Base-by-base conservation (phyloP, 2,797 vertebrate species). In the Intellagama lesueurii region DNA sequence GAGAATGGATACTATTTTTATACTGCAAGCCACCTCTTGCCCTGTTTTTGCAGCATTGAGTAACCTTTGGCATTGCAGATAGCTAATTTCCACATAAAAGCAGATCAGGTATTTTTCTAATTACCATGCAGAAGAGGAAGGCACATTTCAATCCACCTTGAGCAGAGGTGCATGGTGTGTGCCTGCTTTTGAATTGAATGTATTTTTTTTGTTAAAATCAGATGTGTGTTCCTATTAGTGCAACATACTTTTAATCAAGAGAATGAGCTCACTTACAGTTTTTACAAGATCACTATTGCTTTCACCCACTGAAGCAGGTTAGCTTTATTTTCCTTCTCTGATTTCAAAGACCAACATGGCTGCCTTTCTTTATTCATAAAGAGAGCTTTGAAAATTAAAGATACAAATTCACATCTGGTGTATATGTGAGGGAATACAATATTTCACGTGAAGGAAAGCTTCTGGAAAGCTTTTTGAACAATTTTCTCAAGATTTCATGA, bases 81-180 rank as follows among this genome's bases (percentile, higher is more conserved):
- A 70, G 47, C 49, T 82, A 32, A 75, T 80, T 85, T 85, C 60
- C 80, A 52, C 79, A 90, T 88, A 47, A 92, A 88, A 79, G 76
- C 73, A 80, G 72, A 14, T 32, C 14, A 80, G 72, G 66, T 85
- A 68, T 66, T 52, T 1, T 40, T 85, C 91, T 60, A 9, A 83
- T 52, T 0, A 19, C 28, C 66, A n/a, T 17, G 79, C 88, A 89
- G 66, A 77, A 69, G 12, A 81, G 69, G 35, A 56, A 76, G 0
- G 0, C 26, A 2, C 75, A 30, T 78, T 79, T n/a, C 68, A 0
- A 30, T 24, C 68, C 9, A 80, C 52, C 52, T 56, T 56, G 9
- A 7, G 40, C 30, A 0, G 0, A 35, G 68, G 35, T 90, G 85
- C 76, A 69, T 83, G 1, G 17, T 0, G 0, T 0, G 40, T 0